phyloP scores from a whole-genome alignment of 2,888 invertebrate genomes.

The Tanypteryx hageni region DNA sequence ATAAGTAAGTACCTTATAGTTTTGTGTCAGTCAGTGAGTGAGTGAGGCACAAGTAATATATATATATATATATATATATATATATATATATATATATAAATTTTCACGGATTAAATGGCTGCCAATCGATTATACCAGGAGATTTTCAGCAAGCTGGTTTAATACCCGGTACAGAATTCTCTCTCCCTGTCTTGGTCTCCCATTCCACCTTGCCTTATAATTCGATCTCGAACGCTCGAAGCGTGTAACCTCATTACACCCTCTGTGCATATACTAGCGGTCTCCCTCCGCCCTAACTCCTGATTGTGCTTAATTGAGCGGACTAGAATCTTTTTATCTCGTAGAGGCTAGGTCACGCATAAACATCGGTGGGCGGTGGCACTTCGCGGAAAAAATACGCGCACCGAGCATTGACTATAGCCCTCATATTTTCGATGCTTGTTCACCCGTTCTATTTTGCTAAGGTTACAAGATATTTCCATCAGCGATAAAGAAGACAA shows the following conservation, averaged over 20 bases:
- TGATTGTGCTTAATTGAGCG: conserved; percentile 26
- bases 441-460: conserved; percentile 8
- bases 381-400: neutral
- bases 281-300: conserved; percentile 1
- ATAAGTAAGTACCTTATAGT: too few relatives aligned
- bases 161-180: neutral
- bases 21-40: too few relatives aligned
- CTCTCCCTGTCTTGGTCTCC: neutral
- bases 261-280: conserved; percentile 27
- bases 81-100: too few relatives aligned
- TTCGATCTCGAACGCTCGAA: conserved; percentile 44
- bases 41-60: too few relatives aligned
- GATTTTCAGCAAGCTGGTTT: neutral
- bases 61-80: too few relatives aligned
- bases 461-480: too few relatives aligned
- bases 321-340: conserved; percentile 14
- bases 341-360: conserved; percentile 24
- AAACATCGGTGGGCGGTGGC: neutral
- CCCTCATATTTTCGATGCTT: neutral
- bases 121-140: neutral
- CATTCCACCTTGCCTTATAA: conserved; percentile 20
- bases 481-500: too few relatives aligned
- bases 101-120: too few relatives aligned
- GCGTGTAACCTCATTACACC: conserved; percentile 38
- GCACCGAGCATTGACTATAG: neutral